phyloP scores from a whole-genome alignment of 2,797 vertebrate genomes.

The Sebastes matsubarae region DNA sequence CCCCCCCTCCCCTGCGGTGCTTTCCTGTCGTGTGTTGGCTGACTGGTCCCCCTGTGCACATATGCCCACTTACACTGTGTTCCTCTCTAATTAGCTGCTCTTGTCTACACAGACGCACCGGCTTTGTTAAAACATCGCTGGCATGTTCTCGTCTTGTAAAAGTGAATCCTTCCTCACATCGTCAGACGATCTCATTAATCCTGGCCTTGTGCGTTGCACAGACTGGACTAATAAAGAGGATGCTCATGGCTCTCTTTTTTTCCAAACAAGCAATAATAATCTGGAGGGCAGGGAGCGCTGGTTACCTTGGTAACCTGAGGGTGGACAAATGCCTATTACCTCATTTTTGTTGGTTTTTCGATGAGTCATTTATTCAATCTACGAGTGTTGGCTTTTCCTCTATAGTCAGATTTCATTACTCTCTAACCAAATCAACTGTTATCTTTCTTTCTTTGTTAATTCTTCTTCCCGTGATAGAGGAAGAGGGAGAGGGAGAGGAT shows the following conservation, averaged over 20 bases:
- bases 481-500: constrained; percentile 27
- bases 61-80: constrained; percentile 82
- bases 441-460: constrained; percentile 51
- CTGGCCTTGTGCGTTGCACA: constrained; percentile 18
- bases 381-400: constrained; percentile 16
- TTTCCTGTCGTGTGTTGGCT: constrained; percentile 77
- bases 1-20: constrained; percentile 41
- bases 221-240: constrained; percentile 45
- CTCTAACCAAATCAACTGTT: constrained; percentile 40
- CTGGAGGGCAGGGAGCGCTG: constrained; percentile 24
- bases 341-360: constrained; percentile 30
- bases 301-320: constrained; percentile 49
- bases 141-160: constrained; percentile 46
- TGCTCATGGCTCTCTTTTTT: neutral
- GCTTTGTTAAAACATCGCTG: constrained; percentile 69
- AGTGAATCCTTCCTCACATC: constrained; percentile 28
- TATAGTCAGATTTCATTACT: constrained; percentile 55
- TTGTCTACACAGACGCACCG: constrained; percentile 56
- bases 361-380: constrained; percentile 53
- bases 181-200: constrained; percentile 24
- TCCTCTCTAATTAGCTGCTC: constrained; percentile 80
- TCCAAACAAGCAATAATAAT: constrained; percentile 58
- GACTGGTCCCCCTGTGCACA: constrained; percentile 72
- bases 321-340: constrained; percentile 15
- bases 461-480: constrained; percentile 33